phyloP scores from a whole-genome alignment of 2,888 invertebrate species.

The Crocallis elinguaria region DNA sequence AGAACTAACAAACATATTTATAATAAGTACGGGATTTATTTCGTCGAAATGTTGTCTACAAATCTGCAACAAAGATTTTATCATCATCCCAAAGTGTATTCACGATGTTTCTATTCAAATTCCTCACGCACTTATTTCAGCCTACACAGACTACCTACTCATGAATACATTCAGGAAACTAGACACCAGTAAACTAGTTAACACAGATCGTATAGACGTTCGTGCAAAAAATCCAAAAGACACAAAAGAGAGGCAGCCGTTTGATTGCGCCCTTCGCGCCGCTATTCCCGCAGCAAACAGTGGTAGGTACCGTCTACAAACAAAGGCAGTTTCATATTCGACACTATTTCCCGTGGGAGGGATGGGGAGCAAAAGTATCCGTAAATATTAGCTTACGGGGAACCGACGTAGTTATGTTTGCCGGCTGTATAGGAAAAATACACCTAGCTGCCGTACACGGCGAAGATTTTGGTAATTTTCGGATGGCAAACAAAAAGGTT shows the following conservation, averaged over 20 bases:
- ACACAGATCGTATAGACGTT: constrained; percentile 10
- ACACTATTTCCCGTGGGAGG: constrained; percentile 62
- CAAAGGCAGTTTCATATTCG: constrained; percentile 52
- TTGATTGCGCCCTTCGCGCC: constrained; percentile 36
- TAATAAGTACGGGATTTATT: too few species aligned
- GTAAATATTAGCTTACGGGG: constrained; percentile 53
- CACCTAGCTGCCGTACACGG: background rate
- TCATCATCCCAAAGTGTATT: too few species aligned
- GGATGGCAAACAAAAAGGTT: background rate
- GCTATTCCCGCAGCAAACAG: constrained; percentile 17
- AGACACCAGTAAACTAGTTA: constrained; percentile 16
- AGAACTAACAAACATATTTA: too few species aligned
- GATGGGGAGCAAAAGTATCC: constrained; percentile 37
- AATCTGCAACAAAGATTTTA: too few species aligned
- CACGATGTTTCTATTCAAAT: constrained; percentile 13
- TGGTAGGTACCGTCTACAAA: constrained; percentile 28
- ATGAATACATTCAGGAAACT: constrained; percentile 12
- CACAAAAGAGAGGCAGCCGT: constrained; percentile 23
- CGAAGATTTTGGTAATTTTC: constrained; percentile 13
- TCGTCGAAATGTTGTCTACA: too few species aligned
- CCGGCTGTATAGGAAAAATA: constrained; percentile 9
- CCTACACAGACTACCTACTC: background rate
- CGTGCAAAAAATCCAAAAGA: constrained; percentile 29
- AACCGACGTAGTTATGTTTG: constrained; percentile 27
- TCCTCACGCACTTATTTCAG: background rate